These are phyloP conservation scores for Alfaro cultratus DNA, from an alignment of 2,797 vertebrate species.

Conservation along the genomic window DNA sequence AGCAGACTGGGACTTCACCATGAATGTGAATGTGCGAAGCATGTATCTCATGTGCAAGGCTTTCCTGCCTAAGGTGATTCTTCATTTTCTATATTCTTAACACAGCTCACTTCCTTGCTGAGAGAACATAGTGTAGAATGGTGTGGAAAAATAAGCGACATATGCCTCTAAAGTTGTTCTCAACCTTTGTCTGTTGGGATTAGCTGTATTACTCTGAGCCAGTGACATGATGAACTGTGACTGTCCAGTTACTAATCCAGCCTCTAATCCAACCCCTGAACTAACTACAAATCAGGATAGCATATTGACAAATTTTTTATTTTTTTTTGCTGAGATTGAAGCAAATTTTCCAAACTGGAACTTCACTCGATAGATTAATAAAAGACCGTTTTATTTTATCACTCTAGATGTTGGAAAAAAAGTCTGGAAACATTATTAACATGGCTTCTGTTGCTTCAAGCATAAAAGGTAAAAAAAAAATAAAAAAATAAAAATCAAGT, in stretches of 20 bases:
- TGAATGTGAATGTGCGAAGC: slow-evolving; percentile 93
- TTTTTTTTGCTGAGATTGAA: slow-evolving; percentile 5
- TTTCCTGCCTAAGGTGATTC: slow-evolving; percentile 91
- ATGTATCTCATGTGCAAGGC: slow-evolving; percentile 95
- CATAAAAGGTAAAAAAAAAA: slow-evolving; percentile 87
- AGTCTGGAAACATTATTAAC: slow-evolving; percentile 95
- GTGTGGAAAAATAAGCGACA: slow-evolving; percentile 45
- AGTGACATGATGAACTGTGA: slow-evolving; percentile 56
- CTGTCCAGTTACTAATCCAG: slow-evolving; percentile 65
- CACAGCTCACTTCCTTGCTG: slow-evolving; percentile 19
- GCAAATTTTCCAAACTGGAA: not conserved
- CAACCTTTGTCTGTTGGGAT: slow-evolving; percentile 64
- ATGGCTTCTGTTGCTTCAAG: slow-evolving; percentile 96
- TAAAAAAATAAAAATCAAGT: too few species aligned
- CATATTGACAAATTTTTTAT: slow-evolving; percentile 3
- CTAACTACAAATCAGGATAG: slow-evolving; percentile 54
- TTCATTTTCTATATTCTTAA: slow-evolving; percentile 29
- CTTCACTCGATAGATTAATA: not conserved
- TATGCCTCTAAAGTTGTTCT: slow-evolving; percentile 66
- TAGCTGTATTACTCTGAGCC: slow-evolving; percentile 70
- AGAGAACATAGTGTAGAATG: slow-evolving; percentile 7
- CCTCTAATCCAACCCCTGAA: slow-evolving; percentile 64
- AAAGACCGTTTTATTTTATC: slow-evolving; percentile 40
- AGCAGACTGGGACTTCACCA: slow-evolving; percentile 93
- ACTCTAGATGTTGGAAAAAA: slow-evolving; percentile 90